Evolutionary conservation across 2,888 invertebrate genomes (phyloP).

Genomic region (Alsophila aescularia): DNA sequence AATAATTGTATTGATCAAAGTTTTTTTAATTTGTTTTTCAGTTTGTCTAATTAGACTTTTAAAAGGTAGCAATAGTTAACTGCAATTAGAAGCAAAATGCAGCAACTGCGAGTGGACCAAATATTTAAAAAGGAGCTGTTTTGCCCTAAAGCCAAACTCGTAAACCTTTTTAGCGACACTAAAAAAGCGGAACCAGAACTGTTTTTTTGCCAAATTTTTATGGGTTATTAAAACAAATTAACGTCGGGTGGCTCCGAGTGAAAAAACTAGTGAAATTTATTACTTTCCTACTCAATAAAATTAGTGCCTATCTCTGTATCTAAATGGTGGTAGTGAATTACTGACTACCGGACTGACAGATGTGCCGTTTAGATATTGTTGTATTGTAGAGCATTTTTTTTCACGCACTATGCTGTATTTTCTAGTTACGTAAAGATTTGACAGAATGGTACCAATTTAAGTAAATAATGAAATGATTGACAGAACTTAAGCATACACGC

Average conservation of each 20-base stretch:
- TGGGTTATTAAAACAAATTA: conserved; percentile 81
- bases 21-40: no score
- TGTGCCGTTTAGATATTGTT: conserved; percentile 56
- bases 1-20: no score
- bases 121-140: conserved; percentile 15
- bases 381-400: conserved; percentile 33
- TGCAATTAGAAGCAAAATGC: no score
- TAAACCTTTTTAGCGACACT: conserved; percentile 65
- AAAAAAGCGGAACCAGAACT: conserved; percentile 65
- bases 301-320: conserved; percentile 69
- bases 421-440: no score
- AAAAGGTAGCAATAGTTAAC: no score
- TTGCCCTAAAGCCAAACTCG: conserved; percentile 40
- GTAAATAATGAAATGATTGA: no score
- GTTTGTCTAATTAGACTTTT: no score
- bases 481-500: no score
- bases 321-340: conserved; percentile 65
- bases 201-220: conserved; percentile 71
- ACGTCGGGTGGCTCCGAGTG: conserved; percentile 39
- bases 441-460: no score
- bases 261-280: conserved; percentile 71
- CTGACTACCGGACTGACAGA: conserved; percentile 45
- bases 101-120: background rate
- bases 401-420: background rate
- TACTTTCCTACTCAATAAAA: conserved; percentile 78